These are phyloP conservation scores for Poeciliopsis infans DNA, from an alignment of 2,797 vertebrate genomes.

Conservation along the genomic window DNA sequence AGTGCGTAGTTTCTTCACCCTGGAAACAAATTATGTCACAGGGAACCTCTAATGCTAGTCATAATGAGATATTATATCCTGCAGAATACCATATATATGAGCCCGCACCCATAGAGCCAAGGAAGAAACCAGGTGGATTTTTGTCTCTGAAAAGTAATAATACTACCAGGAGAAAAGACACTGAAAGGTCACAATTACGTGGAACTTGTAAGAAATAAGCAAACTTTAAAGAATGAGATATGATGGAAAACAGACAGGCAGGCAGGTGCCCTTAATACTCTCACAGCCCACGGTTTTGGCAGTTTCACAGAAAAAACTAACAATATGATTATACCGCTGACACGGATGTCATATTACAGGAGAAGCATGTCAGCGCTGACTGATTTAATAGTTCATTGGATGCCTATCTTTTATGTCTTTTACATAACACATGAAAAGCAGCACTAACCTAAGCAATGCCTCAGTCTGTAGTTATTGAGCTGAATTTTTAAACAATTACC, in stretches of 20 bases:
- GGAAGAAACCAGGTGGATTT: slow-evolving; percentile 44
- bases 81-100: slow-evolving; percentile 52
- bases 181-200: slow-evolving; percentile 24
- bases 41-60: slow-evolving; percentile 61
- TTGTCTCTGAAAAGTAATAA: slow-evolving; percentile 54
- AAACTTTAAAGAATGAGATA: background rate
- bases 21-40: slow-evolving; percentile 60
- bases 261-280: slow-evolving; percentile 3
- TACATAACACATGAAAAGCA: background rate
- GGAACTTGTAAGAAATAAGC: slow-evolving; percentile 14
- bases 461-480: slow-evolving; percentile 20
- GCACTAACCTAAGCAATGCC: background rate
- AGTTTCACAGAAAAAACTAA: slow-evolving; percentile 12
- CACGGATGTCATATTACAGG: background rate
- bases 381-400: background rate
- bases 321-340: slow-evolving; percentile 7
- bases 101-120: slow-evolving; percentile 22
- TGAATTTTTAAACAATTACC: slow-evolving; percentile 20
- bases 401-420: background rate
- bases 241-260: background rate
- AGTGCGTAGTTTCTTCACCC: slow-evolving; percentile 51
- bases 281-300: background rate
- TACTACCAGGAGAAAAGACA: slow-evolving; percentile 23
- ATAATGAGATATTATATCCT: slow-evolving; percentile 59
- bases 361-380: slow-evolving; percentile 1